Evolutionary conservation across 2,113 vertebrate species (phyloP), one percentile per base, ranked within the genome.

Genomic region (Phylloscopus trochiloides): DNA sequence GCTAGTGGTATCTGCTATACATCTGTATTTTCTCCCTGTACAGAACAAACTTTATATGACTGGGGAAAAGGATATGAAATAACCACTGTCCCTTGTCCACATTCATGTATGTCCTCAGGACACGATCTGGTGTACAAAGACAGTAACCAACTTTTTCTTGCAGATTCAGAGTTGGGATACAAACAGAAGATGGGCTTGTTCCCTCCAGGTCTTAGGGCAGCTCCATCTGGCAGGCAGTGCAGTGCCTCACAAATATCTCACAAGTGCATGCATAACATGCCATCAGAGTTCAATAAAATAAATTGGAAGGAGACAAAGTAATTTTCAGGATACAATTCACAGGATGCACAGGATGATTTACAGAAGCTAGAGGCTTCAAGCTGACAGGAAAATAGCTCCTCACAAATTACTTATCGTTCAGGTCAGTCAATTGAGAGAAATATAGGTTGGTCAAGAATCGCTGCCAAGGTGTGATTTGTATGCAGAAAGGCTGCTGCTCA

Each of bases 271-370:
- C 81, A 47, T 20, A 91, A 76, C 47, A 31, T 54, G 68, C 63
- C 70, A 79, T 57, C 43, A 14, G 32, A 68, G 75, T 63, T 96
- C 63, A 93, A 52, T 76, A 94, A 92, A 87, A 95, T 75, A 86
- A 93, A 88, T 68, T 67, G 73, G 78, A 94, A 96, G 66, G 72
- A 90, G 73, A 38, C 87, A 81, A 96, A 94, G 32, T 84, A 76
- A 52, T 88, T 94, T 88, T 87, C 75, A 79, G 74, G 96, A 71
- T 63, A 92, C 76, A 83, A 55, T 77, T 88, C 92, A 92, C 31
- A n/a, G 78, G 72, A 89, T 89, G 84, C 84, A 74, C 28, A 50
- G 38, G 73, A 71, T 92, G 87, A 94, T 92, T 90, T 92, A 94
- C 59, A 77, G 77, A 55, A 86, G 32, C 72, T 47, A 70, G 62